Evolutionary conservation across 2,113 vertebrate genomes (phyloP), one percentile per base, ranked within the genome.

Genomic region (Alaudala cheleensis): DNA sequence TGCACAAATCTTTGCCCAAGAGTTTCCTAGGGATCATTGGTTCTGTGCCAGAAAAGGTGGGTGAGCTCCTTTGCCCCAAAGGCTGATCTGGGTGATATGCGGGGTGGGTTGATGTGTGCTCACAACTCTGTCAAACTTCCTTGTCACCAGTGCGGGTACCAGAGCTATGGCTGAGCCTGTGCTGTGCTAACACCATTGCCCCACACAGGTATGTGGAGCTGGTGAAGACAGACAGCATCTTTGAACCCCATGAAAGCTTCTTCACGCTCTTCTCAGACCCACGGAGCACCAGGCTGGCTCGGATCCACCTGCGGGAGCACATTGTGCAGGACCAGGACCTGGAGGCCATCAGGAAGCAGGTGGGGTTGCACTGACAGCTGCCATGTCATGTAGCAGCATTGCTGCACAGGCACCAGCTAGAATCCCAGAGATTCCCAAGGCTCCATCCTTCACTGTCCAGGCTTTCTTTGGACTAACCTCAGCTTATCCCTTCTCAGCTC

Each of bases 251-350:
- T 5, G 99, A 99, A 56, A 99, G 98, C 88, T 99, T 99, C 97
- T 99, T 99, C 97, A 99, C 98, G 73, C 98, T 99, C 18, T 99
- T 99, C 97, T 98, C 99, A 0, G 99, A 99, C 86, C 99, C 99
- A 5, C 98, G 98, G 50, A 99, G 98, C 98, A 99, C 99, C 60
- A 98, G 99, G 67, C 98, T 99, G 47, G 99, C 98, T 72, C 97
- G 99, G 39, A 98, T 99, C 70, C 99, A 99, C 95, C 97, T 99
- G 86, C 97, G 98, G 23, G 99, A 99, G 31, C 98, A 99, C 86
- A 97, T 98, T 12, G 98, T 99, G 13, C 98, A 98, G 67, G 99
- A 99, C 97, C 98, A 98, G 96, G 99, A 99, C 96, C 97, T 99
- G 92, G 99, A 99, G 91, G 99, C 99, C 94, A 99, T 99, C 81